phyloP scores from a whole-genome alignment of 2,797 vertebrate species.

The Ptychadena robeensis region DNA sequence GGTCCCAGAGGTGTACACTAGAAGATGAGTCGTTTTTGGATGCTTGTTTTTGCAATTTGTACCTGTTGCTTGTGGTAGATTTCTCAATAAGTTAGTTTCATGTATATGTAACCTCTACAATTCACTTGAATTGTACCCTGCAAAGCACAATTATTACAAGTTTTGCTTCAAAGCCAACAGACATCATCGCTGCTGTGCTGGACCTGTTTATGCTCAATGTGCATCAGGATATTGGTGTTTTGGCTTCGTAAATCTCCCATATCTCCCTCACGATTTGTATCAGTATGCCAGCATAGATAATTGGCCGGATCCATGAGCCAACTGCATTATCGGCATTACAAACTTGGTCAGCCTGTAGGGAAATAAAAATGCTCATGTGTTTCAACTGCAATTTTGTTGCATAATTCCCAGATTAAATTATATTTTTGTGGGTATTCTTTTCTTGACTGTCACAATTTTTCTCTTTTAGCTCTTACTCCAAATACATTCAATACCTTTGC shows the following conservation, averaged over 20 bases:
- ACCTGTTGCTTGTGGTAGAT: no score
- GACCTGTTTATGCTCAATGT: conserved; percentile 32
- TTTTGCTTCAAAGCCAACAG: conserved; percentile 3
- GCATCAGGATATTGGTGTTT: conserved; percentile 21
- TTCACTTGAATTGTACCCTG: neutral
- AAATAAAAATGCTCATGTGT: neutral
- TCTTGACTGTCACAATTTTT: conserved; percentile 7
- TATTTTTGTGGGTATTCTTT: neutral
- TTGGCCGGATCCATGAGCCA: neutral
- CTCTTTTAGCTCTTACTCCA: neutral
- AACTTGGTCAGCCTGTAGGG: neutral
- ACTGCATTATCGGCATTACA: neutral
- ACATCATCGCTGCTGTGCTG: conserved; percentile 13
- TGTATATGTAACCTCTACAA: neutral
- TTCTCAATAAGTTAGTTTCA: neutral
- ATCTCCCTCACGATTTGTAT: conserved; percentile 31
- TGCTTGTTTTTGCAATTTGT: no score
- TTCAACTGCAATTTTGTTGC: neutral
- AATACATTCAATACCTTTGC: neutral
- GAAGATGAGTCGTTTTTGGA: no score
- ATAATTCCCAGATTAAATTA: neutral
- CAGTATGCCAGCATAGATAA: conserved; percentile 19
- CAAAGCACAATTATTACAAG: conserved; percentile 11
- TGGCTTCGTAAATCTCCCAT: conserved; percentile 22
- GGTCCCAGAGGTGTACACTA: no score